Base-by-base conservation (phyloP, 1,140 invertebrate genomes). In the Orchesella cincta region DNA sequence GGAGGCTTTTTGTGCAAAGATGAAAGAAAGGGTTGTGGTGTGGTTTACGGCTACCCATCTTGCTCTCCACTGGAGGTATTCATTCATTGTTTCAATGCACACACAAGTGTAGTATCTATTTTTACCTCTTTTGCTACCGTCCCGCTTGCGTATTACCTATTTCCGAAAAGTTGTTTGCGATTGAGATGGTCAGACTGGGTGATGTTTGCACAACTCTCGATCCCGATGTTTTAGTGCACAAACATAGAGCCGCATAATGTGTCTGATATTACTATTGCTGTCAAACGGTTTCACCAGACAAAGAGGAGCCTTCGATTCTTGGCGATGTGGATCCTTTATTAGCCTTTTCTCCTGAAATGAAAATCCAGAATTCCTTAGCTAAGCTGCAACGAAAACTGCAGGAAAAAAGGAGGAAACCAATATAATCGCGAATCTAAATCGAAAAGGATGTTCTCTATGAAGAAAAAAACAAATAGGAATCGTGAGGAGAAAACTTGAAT, bases 401-500 rank as follows among this genome's bases (percentile, higher is more conserved):
- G 54, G 54, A 57, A 57, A 57, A 5, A 57, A 57, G 26, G 23
- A 12, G 8, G 54, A 57, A 57, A 57, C 54, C 23, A 57, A 57
- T 57, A 57, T 26, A 57, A 57, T 57, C 14, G 54, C 54, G 54
- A 26, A 57, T n/a, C 54, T 16, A 57, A 57, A 57, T 57, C 54
- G 54, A 57, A 57, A 57, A 23, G 54, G 54, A 57, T 57, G 23
- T 57, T 57, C 54, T 23, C 31, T 67, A 31, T 26, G 29, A 33
- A 8, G 62, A 31, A 67, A 67, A 67, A 28, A 67, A 67, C 62
- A 67, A 67, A 67, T 67, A 67, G 31, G 62, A 67, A 31, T 67
- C 62, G 62, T 67, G 62, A 67, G 62, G 62, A 67, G 62, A 67
- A 67, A 67, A n/a, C 52, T 57, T 57, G 52, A 57, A 67, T 67